phyloP scores from a whole-genome alignment of 2,888 invertebrate species.

The Tanytarsus gracilentus region DNA sequence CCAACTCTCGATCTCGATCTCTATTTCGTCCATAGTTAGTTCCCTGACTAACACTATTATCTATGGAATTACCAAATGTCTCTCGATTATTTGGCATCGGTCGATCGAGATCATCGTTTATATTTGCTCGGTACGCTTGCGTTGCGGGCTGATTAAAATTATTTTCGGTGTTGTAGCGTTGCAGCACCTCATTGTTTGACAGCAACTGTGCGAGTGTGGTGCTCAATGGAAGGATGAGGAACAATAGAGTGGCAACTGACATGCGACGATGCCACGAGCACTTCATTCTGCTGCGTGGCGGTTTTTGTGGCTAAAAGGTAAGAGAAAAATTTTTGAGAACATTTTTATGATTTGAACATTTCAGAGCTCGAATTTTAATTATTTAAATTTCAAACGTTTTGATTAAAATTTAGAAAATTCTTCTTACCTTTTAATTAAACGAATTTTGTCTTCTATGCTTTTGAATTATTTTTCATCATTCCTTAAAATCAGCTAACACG shows the following conservation, averaged over 20 bases:
- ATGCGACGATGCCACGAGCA: conserved; percentile 22
- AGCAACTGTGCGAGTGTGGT: neutral
- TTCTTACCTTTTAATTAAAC: conserved; percentile 28
- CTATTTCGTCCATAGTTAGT: neutral
- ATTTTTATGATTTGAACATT: no score
- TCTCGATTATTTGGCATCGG: conserved; percentile 11
- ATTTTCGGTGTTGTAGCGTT: conserved; percentile 15
- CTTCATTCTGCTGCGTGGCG: conserved; percentile 10
- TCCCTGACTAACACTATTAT: conserved; percentile 16
- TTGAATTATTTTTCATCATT: conserved; percentile 26
- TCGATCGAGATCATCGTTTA: conserved; percentile 20
- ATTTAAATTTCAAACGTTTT: no score
- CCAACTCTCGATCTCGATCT: neutral
- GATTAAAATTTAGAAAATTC: no score
- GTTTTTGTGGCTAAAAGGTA: neutral
- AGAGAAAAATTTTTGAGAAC: neutral
- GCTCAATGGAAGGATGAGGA: neutral
- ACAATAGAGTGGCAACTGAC: conserved; percentile 15
- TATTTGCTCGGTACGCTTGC: neutral
- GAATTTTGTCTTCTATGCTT: neutral
- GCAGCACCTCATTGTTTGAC: neutral
- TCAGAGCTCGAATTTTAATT: no score
- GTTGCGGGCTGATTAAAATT: neutral
- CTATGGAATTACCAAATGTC: conserved; percentile 14
- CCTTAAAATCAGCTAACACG: conserved; percentile 9